A percentile compares a stretch with the other conserved stretches of the same genome.
Evolutionary conservation across 2,113 vertebrate genomes (phyloP).

Genomic region (Amphilophus citrinellus): DNA sequence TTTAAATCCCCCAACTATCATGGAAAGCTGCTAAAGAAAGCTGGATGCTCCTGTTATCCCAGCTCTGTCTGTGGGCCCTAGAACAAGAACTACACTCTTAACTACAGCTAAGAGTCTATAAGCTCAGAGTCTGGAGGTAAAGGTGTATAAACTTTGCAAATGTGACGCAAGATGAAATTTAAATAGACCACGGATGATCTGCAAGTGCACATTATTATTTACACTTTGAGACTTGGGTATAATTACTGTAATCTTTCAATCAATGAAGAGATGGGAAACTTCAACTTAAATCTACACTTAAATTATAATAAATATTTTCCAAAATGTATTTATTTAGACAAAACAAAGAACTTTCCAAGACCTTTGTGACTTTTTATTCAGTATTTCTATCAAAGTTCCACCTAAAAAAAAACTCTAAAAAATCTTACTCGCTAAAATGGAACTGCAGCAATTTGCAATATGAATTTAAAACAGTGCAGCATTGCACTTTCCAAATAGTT

Average conservation of each 20-base stretch:
- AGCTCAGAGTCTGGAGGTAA: neutral
- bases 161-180: neutral
- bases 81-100: conserved; percentile 5
- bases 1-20: conserved; percentile 3
- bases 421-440: neutral
- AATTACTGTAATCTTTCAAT: neutral
- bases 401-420: too few species aligned
- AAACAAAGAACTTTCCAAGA: neutral
- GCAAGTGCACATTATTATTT: neutral
- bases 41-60: conserved; percentile 19
- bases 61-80: conserved; percentile 11
- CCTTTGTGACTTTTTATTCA: neutral
- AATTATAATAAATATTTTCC: neutral
- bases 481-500: neutral
- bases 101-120: neutral
- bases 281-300: neutral
- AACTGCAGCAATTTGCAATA: neutral
- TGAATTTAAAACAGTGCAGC: neutral
- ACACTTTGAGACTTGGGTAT: neutral
- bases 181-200: fast-evolving
- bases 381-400: too few species aligned
- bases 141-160: neutral
- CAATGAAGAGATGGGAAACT: neutral
- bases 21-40: neutral
- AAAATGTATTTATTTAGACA: neutral